Conservation (phyloP, 2,113 vertebrate genomes). For the Indri indri region DNA sequence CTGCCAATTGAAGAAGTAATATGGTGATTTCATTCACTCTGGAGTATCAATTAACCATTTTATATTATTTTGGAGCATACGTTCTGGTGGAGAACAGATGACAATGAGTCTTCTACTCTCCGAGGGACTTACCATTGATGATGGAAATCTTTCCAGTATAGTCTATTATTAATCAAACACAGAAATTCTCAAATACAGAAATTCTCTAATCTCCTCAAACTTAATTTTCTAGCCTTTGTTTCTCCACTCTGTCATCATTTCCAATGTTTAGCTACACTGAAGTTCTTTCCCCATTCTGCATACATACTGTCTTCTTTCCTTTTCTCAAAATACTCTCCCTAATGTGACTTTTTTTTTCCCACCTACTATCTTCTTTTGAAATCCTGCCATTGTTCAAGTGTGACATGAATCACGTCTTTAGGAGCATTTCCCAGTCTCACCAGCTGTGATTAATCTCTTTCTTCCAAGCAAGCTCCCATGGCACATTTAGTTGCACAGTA, state of each 20-base stretch:
- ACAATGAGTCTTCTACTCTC: not conserved
- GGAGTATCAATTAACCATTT: not conserved
- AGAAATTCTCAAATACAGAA: not conserved
- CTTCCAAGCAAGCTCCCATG: not conserved
- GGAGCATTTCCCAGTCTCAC: not conserved
- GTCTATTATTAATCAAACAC: not conserved
- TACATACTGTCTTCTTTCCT: not conserved
- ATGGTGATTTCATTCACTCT: not conserved
- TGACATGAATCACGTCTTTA: not conserved
- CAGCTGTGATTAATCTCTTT: not conserved
- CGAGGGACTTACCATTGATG: not conserved
- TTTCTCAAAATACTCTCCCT: not conserved
- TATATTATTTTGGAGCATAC: not conserved
- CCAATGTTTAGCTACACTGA: not conserved
- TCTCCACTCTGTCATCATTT: not conserved
- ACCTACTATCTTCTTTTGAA: not conserved
- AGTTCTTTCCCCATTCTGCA: not conserved
- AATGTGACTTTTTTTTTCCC: not conserved
- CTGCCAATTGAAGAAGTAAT: not conserved
- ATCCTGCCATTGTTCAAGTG: not conserved
- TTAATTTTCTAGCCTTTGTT: not conserved
- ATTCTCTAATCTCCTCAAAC: not conserved
- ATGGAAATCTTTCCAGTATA: not conserved
- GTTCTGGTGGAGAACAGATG: not conserved
- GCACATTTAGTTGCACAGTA: rapidly evolving